Evolutionary conservation across 2,113 vertebrate species (phyloP).

Genomic region (Beaufortia kweichowensis): DNA sequence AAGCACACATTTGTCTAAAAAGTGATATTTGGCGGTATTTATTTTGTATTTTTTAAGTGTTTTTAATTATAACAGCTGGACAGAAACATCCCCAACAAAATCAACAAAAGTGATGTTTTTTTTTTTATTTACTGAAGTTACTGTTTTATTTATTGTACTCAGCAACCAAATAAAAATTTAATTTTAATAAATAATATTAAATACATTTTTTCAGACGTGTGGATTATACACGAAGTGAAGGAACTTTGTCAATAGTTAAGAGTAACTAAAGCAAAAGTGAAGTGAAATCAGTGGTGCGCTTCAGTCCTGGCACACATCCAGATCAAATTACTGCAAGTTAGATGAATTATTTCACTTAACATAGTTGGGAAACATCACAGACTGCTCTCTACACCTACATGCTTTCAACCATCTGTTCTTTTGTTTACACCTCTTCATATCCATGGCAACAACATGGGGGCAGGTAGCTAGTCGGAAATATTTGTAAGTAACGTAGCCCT

Average conservation of each 20-base stretch:
- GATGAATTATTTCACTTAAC: constrained; percentile 55
- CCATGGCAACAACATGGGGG: constrained; percentile 68
- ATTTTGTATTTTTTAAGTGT: too few species aligned
- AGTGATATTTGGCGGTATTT: background rate
- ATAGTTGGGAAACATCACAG: constrained; percentile 57
- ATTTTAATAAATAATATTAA: too few species aligned
- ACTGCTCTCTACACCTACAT: constrained; percentile 67
- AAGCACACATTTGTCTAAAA: background rate
- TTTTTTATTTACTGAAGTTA: background rate
- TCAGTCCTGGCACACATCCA: constrained; percentile 9
- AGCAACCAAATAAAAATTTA: background rate
- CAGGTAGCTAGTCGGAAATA: constrained; percentile 66
- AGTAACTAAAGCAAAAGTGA: background rate
- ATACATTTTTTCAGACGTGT: too few species aligned
- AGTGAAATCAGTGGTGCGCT: background rate
- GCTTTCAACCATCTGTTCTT: constrained; percentile 73
- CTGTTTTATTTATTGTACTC: background rate
- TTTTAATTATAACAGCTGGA: background rate
- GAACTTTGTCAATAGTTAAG: background rate
- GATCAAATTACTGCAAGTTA: constrained; percentile 55
- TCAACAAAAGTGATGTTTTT: background rate
- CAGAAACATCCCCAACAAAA: background rate
- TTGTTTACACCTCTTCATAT: constrained; percentile 66
- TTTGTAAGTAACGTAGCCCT: constrained; percentile 34
- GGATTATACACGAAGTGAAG: too few species aligned